Base-by-base conservation (phyloP, 53 echinoderm and acorn worm genomes). In the Hippasteria phrygiana region DNA sequence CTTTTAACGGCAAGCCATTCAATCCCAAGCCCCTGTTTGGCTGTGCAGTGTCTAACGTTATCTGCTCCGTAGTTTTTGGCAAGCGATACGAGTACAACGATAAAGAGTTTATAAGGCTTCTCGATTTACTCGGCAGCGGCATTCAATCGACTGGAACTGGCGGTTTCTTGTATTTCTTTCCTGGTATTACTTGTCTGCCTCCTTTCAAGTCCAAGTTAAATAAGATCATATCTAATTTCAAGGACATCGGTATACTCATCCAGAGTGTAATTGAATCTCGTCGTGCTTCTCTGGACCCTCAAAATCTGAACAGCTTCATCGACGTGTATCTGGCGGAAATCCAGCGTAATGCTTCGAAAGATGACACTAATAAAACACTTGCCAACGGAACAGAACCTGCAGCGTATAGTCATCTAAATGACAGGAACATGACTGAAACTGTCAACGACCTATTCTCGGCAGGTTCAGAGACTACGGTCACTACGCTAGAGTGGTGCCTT, bases 41-140 rank as follows among this genome's bases (percentile, higher is more conserved):
- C 1, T 54, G 70, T 26, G 91, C 91, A 6, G 62, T 78, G 12
- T 55, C 87, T 43, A 91, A 91, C 40, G 55, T 91, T 27, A 91
- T 91, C 10, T 91, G 91, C 59, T 62, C 91, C 24, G 70, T 91
- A 4, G 71, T 91, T 42, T 87, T 87, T n/a, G 91, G 91, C n/a
- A 77, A 73, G 43, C 77, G 87, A 46, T 91, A 83, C 62, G 69
- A 71, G 42, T 91, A 91, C 75, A 69, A 7, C 29, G 91, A 91
- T 46, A 77, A 5, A 3, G 71, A 91, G 4, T 91, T 91, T 39
- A 29, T 6, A 5, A 17, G 32, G 4, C 69, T 67, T 33, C 32
- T 67, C 69, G 2, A 10, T 6, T 4, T 6, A 3, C 35, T 67
- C 5, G 83, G 31, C 8, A 26, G 17, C 8, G 31, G 11, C 33